Evolutionary conservation across 2,797 vertebrate species (phyloP).

Genomic region (Tachyglossus aculeatus): DNA sequence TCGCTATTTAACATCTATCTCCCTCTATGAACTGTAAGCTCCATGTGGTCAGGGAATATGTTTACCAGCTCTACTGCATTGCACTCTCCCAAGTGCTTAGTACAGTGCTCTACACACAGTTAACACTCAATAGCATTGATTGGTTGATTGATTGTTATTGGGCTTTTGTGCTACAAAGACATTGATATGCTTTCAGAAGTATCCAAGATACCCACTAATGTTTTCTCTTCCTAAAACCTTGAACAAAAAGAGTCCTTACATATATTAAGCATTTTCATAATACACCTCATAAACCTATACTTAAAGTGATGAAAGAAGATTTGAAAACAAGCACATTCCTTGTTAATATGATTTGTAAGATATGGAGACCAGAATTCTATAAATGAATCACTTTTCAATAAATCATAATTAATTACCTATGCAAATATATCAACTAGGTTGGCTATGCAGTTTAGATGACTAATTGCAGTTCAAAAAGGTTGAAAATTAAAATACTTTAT

Average conservation of each 20-base stretch:
- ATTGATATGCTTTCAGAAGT: too few species aligned
- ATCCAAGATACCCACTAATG: too few species aligned
- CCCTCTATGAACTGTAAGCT: too few species aligned
- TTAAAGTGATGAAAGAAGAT: conserved; percentile 35
- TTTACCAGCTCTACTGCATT: too few species aligned
- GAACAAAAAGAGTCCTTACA: not conserved
- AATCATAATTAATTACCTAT: conserved; percentile 75
- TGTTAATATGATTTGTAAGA: conserved; percentile 64
- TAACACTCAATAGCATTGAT: too few species aligned
- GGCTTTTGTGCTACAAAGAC: too few species aligned
- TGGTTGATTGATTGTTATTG: too few species aligned
- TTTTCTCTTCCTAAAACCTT: not conserved
- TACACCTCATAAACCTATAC: conserved; percentile 6
- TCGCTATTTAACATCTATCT: too few species aligned
- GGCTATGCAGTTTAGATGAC: conserved; percentile 71
- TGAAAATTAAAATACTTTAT: conserved; percentile 51
- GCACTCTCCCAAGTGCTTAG: too few species aligned
- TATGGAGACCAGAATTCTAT: conserved; percentile 62
- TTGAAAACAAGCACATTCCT: conserved; percentile 61
- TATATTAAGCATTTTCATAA: conserved; percentile 5
- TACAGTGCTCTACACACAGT: too few species aligned
- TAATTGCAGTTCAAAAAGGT: conserved; percentile 67
- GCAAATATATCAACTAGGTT: conserved; percentile 73
- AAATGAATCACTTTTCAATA: conserved; percentile 68
- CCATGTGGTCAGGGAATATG: too few species aligned